Conservation (phyloP, 2,888 invertebrate genomes). For the Coelogynopora nodosa region DNA sequence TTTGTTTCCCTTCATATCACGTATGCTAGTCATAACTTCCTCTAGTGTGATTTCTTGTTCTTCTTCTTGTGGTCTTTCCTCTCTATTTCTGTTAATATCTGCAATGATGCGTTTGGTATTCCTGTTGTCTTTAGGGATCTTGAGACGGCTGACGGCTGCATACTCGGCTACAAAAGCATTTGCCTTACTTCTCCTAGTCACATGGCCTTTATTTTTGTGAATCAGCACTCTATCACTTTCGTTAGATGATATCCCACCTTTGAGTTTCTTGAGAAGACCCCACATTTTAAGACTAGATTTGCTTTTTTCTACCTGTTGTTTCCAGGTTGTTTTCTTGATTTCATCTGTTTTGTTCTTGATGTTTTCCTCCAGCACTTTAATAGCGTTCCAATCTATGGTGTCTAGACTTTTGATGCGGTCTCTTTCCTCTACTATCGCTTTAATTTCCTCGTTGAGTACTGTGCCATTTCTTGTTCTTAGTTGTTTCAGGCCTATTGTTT, state of each 20-base stretch:
- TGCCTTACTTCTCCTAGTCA: not conserved
- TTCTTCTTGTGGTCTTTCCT: not conserved
- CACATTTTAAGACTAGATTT: not conserved
- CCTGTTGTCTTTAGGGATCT: not conserved
- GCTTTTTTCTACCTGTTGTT: not conserved
- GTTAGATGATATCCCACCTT: not conserved
- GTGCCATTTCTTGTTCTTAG: constrained; percentile 6
- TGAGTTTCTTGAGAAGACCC: not conserved
- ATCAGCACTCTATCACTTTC: not conserved
- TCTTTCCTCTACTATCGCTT: not conserved
- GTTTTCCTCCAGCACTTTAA: not conserved
- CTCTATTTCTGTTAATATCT: not conserved
- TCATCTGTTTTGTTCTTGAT: not conserved
- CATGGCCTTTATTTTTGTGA: not conserved
- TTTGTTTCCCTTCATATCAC: not conserved
- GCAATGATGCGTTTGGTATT: not conserved
- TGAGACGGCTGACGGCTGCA: not conserved
- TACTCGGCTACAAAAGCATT: not conserved
- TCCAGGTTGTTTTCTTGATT: not conserved
- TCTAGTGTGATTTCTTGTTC: not conserved
- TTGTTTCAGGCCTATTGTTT: not conserved
- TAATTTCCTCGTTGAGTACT: constrained; percentile 8
- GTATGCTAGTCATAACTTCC: not conserved
- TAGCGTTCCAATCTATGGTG: not conserved
- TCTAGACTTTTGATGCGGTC: not conserved